Conservation (phyloP, 2,797 vertebrate species). For the Poeciliopsis presidionis region DNA sequence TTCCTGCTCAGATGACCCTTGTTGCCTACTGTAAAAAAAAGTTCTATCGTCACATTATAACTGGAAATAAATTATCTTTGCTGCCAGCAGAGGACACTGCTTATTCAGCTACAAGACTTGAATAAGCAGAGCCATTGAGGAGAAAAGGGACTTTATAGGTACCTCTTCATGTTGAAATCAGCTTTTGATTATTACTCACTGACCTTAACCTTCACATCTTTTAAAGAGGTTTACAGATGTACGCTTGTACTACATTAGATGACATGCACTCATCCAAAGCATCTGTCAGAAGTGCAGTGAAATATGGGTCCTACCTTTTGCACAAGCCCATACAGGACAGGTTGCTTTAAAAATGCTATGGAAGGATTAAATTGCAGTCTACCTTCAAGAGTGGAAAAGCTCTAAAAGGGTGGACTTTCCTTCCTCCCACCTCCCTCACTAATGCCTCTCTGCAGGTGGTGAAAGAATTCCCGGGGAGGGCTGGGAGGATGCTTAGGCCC, state of each 20-base stretch:
- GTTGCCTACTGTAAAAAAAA: neutral
- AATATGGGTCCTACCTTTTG: conserved; percentile 33
- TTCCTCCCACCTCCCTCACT: conserved; percentile 16
- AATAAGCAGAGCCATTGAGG: conserved; percentile 1
- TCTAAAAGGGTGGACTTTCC: conserved; percentile 41
- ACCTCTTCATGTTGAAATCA: neutral
- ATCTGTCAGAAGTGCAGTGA: conserved; percentile 17
- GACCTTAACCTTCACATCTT: neutral
- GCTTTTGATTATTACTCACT: neutral
- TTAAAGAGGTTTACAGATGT: neutral
- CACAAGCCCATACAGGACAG: conserved; percentile 64
- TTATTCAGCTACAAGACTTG: conserved; percentile 10
- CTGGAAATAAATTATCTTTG: neutral
- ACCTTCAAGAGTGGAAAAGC: conserved; percentile 40
- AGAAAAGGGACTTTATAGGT: neutral
- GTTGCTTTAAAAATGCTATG: conserved; percentile 38
- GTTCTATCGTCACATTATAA: neutral
- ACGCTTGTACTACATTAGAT: neutral
- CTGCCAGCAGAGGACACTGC: conserved; percentile 68
- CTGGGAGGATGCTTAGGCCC: conserved; percentile 73
- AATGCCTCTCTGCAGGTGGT: conserved; percentile 72
- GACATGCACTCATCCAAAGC: conserved; percentile 6
- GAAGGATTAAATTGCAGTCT: conserved; percentile 56
- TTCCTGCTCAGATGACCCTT: neutral
- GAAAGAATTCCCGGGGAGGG: conserved; percentile 80